Conservation (phyloP, 1,140 invertebrate species). For the Pemphigus obesinymphae region DNA sequence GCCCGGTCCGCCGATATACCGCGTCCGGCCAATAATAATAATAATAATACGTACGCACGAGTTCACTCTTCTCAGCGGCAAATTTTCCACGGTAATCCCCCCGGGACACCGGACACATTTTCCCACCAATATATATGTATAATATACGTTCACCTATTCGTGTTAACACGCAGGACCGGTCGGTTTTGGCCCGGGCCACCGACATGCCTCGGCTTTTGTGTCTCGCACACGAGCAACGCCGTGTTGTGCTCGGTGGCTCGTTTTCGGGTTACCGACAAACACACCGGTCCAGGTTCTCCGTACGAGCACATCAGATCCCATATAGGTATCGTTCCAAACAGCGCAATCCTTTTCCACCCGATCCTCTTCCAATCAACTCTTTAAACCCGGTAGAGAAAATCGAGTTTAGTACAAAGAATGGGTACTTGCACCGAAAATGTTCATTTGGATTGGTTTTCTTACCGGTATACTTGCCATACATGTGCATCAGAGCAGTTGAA, state of each 20-base stretch:
- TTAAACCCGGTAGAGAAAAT: background rate
- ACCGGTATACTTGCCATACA: background rate
- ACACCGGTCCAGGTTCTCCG: background rate
- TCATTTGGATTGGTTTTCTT: background rate
- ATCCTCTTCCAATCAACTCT: too few relatives aligned
- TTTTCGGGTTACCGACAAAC: background rate
- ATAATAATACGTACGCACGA: too few relatives aligned
- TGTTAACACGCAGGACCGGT: too few relatives aligned
- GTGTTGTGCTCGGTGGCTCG: background rate
- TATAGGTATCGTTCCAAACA: too few relatives aligned
- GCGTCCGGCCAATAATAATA: too few relatives aligned
- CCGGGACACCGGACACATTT: too few relatives aligned
- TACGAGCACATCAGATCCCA: background rate
- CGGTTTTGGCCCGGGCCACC: background rate
- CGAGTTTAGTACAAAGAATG: background rate
- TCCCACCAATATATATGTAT: too few relatives aligned
- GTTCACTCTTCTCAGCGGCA: background rate
- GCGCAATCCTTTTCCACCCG: background rate
- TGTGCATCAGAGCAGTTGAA: background rate
- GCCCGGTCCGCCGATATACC: too few relatives aligned
- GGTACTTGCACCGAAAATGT: background rate
- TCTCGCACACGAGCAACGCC: background rate
- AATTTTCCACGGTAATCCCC: slow-evolving; percentile 9
- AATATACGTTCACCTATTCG: too few relatives aligned
- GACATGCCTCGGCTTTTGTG: background rate